Conservation (phyloP, 2,797 vertebrate genomes). For the Coccyzus lansbergi region DNA sequence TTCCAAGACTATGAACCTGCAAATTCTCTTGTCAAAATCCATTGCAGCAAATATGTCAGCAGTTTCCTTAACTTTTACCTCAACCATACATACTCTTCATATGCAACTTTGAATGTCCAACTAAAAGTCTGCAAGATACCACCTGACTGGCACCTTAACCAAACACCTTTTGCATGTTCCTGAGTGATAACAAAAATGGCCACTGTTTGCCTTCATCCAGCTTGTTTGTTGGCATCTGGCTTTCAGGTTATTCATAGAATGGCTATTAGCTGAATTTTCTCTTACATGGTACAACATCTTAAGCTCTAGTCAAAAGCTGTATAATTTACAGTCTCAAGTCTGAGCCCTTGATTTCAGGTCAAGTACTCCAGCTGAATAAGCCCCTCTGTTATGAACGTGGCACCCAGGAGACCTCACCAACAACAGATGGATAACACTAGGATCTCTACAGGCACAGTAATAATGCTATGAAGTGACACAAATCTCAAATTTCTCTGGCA, state of each 20-base stretch:
- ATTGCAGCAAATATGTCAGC: conserved; percentile 1
- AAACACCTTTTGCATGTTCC: not conserved
- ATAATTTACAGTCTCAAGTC: conserved; percentile 79
- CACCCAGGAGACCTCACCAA: conserved; percentile 73
- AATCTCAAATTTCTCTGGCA: conserved; percentile 10
- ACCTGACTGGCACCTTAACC: not conserved
- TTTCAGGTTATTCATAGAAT: conserved; percentile 75
- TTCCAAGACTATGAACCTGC: conserved; percentile 2
- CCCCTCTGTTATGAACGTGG: conserved; percentile 71
- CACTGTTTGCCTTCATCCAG: conserved; percentile 11
- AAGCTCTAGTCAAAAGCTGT: conserved; percentile 81
- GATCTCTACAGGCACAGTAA: conserved; percentile 78
- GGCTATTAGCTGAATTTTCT: conserved; percentile 70
- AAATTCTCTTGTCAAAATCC: conserved; percentile 42
- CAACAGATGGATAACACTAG: conserved; percentile 64
- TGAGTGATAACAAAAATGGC: not conserved
- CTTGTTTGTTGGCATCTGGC: conserved; percentile 18
- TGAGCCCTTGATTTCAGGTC: conserved; percentile 83
- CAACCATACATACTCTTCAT: not conserved
- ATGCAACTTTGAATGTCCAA: not conserved
- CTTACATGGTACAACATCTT: conserved; percentile 76
- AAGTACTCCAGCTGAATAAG: conserved; percentile 83
- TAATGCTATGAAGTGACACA: conserved; percentile 34
- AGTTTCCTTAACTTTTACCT: not conserved
- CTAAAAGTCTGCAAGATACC: not conserved